Evolutionary conservation across 2,888 invertebrate genomes (phyloP).

Genomic region (Microplitis deprimator): DNA sequence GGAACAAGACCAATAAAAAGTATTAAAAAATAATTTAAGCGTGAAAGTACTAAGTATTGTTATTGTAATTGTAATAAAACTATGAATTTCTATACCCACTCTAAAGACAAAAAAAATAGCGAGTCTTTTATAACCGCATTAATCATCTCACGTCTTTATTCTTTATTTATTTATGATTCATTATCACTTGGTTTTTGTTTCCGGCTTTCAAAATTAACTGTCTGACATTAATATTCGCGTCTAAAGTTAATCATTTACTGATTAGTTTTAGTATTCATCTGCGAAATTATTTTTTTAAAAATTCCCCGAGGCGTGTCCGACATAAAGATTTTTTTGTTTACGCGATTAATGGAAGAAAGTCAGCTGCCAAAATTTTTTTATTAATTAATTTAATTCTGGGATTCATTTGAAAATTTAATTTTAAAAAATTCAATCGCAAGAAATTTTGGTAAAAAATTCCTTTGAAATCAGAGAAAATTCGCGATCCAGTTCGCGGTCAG

Average conservation of each 20-base stretch:
- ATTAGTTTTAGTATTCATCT: not conserved
- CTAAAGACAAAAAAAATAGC: not conserved
- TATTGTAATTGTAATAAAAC: not conserved
- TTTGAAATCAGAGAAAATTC: no score
- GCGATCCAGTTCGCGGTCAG: not conserved
- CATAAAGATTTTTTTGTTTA: not conserved
- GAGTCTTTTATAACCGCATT: not conserved
- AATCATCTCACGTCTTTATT: not conserved
- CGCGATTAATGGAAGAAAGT: not conserved
- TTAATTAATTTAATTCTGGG: no score
- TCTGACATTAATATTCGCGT: not conserved
- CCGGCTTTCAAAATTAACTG: constrained; percentile 12
- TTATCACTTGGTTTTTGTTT: not conserved
- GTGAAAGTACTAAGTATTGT: not conserved
- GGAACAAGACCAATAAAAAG: no score
- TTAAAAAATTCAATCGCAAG: no score
- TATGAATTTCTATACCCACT: not conserved
- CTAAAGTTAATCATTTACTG: not conserved
- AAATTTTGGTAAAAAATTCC: no score
- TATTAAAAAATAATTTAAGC: not conserved
- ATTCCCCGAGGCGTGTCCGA: not conserved
- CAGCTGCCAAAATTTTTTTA: no score
- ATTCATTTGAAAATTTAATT: no score
- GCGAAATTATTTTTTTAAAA: not conserved
- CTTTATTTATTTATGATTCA: constrained; percentile 1